Evolutionary conservation across 1,140 invertebrate genomes (phyloP), one percentile per base, ranked within the genome.

Genomic region (Anastrepha ludens): DNA sequence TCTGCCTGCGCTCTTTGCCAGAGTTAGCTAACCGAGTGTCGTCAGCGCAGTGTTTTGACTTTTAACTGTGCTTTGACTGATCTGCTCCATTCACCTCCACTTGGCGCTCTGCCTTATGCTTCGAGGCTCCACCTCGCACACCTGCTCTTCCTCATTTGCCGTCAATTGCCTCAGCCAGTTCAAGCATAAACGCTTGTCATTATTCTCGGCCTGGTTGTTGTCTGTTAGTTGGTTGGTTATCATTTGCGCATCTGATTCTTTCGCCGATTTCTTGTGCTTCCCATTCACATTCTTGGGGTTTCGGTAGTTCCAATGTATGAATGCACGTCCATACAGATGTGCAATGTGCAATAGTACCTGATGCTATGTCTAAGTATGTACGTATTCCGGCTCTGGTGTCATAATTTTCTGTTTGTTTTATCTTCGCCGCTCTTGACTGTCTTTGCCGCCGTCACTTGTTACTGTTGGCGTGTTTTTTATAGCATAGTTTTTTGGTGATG

Each of bases 321-420:
- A 29, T 65, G 29, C 9, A 65, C 5, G 64, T 65, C 2, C 17
- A 29, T 65, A 65, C 64, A 29, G 3, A 29, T 65, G 17, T 65
- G 4, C 60, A 17, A 29, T 55, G 47, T 74, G 67, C 13, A 47
- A 74, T 74, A 47, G 67, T 81, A 58, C 74, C 74, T 81, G 74
- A 81, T 81, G 74, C 47, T 81, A 81, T 81, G 47, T 55, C 20
- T 4, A n/a, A 0, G 50, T 5, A 55, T 7, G 20, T 4, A n/a
- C 50, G 50, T 5, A 55, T 7, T 55, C 74, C 44, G n/a, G 17
- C 74, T 20, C 74, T 55, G 50, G 74, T 81, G 74, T 81, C 74
- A 81, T 81, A 81, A 55, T 55, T 81, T 81, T 55, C n/a, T 50
- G 50, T 8, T 55, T 81, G 74, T 81, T 81, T 81, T 11, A 81